Evolutionary conservation across 2,888 invertebrate genomes (phyloP), one percentile per base, ranked within the genome.

Genomic region (Ichneumoninae sp.): DNA sequence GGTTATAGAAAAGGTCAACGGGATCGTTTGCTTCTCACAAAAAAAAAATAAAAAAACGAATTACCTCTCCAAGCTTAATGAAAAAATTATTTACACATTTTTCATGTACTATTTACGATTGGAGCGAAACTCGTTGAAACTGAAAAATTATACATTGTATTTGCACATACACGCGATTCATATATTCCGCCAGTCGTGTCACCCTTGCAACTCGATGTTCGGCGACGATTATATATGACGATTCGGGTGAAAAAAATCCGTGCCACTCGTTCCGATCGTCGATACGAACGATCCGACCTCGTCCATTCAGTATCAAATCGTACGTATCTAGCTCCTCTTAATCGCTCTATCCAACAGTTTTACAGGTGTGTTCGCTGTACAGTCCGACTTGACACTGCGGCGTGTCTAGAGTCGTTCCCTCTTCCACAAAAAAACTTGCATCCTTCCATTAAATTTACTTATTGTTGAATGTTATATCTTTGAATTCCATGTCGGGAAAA

Each of bases 401-500:
- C 8, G 6, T 33, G n/a, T 4, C 62, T 16, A 7, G 30, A 6
- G 16, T 33, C 30, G 30, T 62, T n/a, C 16, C 6, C 30, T 33
- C 62, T 6, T 62, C 30, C 16, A 16, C 60, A 16, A 30, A 30
- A 26, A 26, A 30, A 30, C 16, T 22, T 16, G 13, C 10, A 16
- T 10, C 6, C 26, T 19, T 6, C n/a, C 6, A 4, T 52, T 22
- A 16, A 5, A 5, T 13, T 82, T 79, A 86, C 86, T 90, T 92
- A 82, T 90, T 91, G 82, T 89, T 92, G 80, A 91, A 92, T 80
- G 87, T 89, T 86, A 91, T 91, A 30, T 86, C 88, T 62, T 93
- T 89, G 66, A 90, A 86, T 70, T 92, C 91, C 86, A 91, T 89
- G 76, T 92, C 94, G 88, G 91, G 91, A 85, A 97, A 97, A 77